Base-by-base conservation (phyloP, 2,888 invertebrate species). In the Muscina levida region DNA sequence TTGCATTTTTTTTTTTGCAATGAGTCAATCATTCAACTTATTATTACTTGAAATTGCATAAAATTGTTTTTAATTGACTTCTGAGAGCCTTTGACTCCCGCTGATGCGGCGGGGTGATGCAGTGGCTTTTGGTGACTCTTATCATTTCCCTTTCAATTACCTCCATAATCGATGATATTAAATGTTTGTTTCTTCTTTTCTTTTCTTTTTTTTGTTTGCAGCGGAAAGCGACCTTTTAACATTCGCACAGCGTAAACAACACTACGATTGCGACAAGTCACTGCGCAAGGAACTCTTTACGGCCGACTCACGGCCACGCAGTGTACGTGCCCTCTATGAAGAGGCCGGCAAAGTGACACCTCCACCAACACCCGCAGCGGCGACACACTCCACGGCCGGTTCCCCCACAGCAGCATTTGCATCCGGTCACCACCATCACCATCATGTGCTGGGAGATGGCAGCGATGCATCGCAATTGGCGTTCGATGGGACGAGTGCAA, bases 201-300 rank as follows among this genome's bases (percentile, higher is more conserved):
- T 37, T 42, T 42, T 73, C 13, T 22, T 57, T 6, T 31, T 48
- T 59, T 6, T 59, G 5, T 67, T 19, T 42, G 44, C 93, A 97
- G 97, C 97, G 91, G 97, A 97, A 92, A 95, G 97, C 89, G 96
- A 97, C 93, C 95, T 97, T 91, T 95, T 95, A 88, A 94, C 95
- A 89, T 97, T 97, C 93, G 96, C 96, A 85, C 90, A 93, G 86
- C 93, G 94, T 89, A 95, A 94, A 91, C 92, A 93, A 85, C 95
- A 96, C 92, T 97, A 94, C 92, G 93, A 92, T 89, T 93, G 94
- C 85, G 92, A 92, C 87, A 94, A 94, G 89, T 92, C 93, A 86
- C 92, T 94, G 88, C 93, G 93, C 87, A 93, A 94, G 86, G 93
- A 93, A 86, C 92, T 97, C 85, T 97, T 97, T 91, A 94, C 94